Evolutionary conservation across 2,888 invertebrate species (phyloP), one percentile per base, ranked within the genome.

Genomic region (Eumacrocentrus americanus): DNA sequence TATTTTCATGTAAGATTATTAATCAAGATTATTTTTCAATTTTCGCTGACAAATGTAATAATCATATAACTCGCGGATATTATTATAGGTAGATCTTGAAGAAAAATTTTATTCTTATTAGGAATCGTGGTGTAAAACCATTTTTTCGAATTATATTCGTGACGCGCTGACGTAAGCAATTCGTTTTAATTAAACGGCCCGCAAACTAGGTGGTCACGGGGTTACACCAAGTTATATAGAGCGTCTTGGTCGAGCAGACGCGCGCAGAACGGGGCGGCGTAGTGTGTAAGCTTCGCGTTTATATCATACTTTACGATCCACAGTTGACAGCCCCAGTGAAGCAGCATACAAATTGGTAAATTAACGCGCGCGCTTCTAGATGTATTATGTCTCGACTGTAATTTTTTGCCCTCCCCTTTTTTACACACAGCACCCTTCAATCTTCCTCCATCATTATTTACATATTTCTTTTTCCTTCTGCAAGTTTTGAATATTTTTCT

Each of bases 331-430:
- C 62, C 48, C 54, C 42, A 55, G 55, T 60, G 58, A 54, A 61
- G 56, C 62, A 61, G 67, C 67, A 68, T 68, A 68, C 68, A 67
- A 68, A 68, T 68, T 67, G 68, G 59, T 62, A 63, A 66, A 68
- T 68, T 68, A 68, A 61, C 66, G 53, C 60, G 55, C 55, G 52
- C 54, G 37, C 48, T 46, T 22, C 42, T 52, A 55, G 42, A 46
- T 59, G 44, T 46, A 44, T 38, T 47, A 22, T 18, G 23, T 47
- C 11, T 56, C 38, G 35, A 12, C 11, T 46, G 20, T 46, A 20
- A 50, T 29, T 38, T 50, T 38, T 18, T 12, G 25, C 37, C 29
- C 29, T 23, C 48, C 42, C 35, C 44, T 18, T 20, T 12, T 29
- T 51, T 42, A 25, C 55, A 37, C 51, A 5, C 22, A 50, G 23